Conservation (phyloP, 2,888 invertebrate species). For the Macrophya annulata region DNA sequence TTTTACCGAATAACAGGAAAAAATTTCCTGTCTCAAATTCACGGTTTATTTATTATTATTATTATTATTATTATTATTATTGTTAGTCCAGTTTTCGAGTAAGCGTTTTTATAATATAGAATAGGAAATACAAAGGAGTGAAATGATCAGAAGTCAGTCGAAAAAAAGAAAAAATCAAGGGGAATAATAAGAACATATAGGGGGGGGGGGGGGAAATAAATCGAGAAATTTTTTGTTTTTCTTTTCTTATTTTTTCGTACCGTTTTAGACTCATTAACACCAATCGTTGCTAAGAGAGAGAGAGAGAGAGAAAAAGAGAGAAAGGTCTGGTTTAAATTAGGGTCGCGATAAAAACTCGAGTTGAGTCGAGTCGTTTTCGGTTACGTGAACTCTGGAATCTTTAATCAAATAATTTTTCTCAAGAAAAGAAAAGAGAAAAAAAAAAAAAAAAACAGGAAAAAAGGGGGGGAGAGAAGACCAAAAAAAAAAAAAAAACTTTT, state of each 20-base stretch:
- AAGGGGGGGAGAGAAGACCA: not conserved
- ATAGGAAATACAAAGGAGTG: no score
- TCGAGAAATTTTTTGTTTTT: not conserved
- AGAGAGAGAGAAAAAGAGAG: not conserved
- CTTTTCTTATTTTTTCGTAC: not conserved
- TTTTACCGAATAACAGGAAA: slow-evolving; percentile 15
- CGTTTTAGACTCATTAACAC: not conserved
- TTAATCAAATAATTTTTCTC: not conserved
- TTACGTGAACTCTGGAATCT: not conserved
- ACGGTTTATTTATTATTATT: not conserved
- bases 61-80: not conserved
- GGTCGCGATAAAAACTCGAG: not conserved
- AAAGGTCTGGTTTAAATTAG: not conserved
- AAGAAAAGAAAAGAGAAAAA: not conserved
- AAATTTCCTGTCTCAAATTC: slow-evolving; percentile 19
- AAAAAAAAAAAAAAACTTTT: not conserved
- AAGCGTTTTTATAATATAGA: no score
- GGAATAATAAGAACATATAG: not conserved
- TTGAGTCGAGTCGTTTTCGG: not conserved
- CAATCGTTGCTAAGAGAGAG: not conserved
- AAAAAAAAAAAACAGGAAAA: not conserved
- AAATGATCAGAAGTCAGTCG: not conserved
- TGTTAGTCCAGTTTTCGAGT: not conserved
- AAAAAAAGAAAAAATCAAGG: not conserved
- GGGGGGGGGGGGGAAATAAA: not conserved